These are phyloP conservation scores for Sinopyrophorus schimmeli DNA, from an alignment of 2,888 invertebrate species.

Conservation along the genomic window DNA sequence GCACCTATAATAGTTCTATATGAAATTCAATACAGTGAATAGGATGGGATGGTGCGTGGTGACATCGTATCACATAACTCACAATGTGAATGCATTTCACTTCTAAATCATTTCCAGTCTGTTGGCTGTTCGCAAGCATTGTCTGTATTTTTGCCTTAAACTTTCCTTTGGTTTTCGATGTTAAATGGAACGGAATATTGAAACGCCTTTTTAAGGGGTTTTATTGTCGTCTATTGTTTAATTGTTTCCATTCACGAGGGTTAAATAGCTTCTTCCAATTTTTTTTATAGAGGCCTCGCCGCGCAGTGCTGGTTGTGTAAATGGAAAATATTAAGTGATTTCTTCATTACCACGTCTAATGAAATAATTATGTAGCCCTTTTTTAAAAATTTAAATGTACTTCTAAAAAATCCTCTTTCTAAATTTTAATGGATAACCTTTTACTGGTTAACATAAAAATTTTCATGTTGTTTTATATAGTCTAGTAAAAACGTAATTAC, in stretches of 20 bases:
- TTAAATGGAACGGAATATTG: slow-evolving; percentile 36
- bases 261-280: slow-evolving; percentile 19
- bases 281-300: slow-evolving; percentile 8
- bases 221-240: slow-evolving; percentile 26
- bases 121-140: slow-evolving; percentile 46
- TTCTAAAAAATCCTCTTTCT: no score
- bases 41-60: slow-evolving; percentile 43
- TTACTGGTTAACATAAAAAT: no score
- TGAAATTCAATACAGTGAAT: slow-evolving; percentile 50
- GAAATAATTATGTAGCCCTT: neutral
- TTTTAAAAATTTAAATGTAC: no score
- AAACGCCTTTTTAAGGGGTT: slow-evolving; percentile 31
- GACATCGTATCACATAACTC: slow-evolving; percentile 49
- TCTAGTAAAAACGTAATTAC: no score
- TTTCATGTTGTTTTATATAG: no score
- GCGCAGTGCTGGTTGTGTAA: slow-evolving; percentile 17
- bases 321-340: slow-evolving; percentile 16
- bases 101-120: slow-evolving; percentile 51
- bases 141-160: slow-evolving; percentile 43
- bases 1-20: slow-evolving; percentile 34
- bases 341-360: neutral
- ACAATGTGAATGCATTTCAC: slow-evolving; percentile 45
- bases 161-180: slow-evolving; percentile 30
- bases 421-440: no score
- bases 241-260: slow-evolving; percentile 27